Percentiles rank a stretch among this genome's conserved stretches.
These are phyloP conservation scores for Caenorhabditis brenneri DNA, from an alignment of 1,140 invertebrate species.

Conservation along the genomic window DNA sequence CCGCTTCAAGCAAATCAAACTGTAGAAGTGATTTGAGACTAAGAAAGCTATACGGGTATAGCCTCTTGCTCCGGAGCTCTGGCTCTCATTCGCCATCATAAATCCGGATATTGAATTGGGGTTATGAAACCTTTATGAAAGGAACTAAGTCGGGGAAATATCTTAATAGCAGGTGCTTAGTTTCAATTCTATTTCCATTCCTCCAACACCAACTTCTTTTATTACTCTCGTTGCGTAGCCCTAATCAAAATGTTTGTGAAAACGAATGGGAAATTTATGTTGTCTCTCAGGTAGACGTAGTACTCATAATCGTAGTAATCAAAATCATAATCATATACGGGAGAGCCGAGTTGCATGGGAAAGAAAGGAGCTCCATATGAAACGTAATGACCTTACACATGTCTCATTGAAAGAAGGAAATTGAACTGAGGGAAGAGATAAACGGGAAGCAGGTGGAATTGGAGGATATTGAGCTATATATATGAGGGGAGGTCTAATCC, in stretches of 20 bases:
- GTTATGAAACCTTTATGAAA: background rate
- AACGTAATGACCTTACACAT: slow-evolving; percentile 1
- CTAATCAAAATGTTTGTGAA: slow-evolving; percentile 25
- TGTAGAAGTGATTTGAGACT: no score
- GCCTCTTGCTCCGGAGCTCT: no score
- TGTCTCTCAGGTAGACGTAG: background rate
- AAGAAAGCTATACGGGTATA: no score
- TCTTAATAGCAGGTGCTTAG: slow-evolving; percentile 14
- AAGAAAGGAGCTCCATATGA: background rate
- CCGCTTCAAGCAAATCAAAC: no score
- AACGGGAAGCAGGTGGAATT: background rate
- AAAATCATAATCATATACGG: background rate
- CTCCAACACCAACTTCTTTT: background rate
- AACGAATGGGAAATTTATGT: background rate
- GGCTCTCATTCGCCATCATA: background rate
- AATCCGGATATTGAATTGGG: background rate
- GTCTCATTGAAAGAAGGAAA: background rate
- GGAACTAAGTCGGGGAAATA: no score
- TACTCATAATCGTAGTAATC: background rate
- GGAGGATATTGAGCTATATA: no score
- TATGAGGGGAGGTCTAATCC: background rate
- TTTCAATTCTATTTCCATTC: background rate
- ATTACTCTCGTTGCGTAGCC: background rate
- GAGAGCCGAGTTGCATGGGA: background rate
- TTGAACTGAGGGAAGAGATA: background rate